phyloP scores from a whole-genome alignment of 53 echinoderm and acorn worm species.

The Holothuria scabra region DNA sequence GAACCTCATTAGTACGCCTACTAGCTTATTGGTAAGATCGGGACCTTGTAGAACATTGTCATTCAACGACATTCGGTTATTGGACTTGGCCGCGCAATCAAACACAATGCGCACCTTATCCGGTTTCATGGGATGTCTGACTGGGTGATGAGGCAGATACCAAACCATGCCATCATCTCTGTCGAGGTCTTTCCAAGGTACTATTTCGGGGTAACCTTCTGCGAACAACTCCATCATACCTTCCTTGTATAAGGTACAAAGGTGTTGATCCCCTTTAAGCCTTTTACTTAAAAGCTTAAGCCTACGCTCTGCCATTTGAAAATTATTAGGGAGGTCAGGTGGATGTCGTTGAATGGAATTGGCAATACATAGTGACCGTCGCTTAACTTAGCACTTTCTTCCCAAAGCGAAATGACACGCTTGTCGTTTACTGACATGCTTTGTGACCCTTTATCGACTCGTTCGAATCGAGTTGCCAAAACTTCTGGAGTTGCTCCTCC shows the following conservation, averaged over 20 bases:
- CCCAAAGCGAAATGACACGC: neutral
- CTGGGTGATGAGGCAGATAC: conserved; percentile 59
- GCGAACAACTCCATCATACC: too few relatives aligned
- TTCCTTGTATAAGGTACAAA: too few relatives aligned
- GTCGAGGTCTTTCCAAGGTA: too few relatives aligned
- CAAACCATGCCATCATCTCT: neutral
- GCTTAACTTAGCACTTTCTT: neutral
- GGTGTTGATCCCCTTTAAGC: neutral
- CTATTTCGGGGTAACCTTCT: too few relatives aligned
- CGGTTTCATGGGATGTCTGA: neutral
- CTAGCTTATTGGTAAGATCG: conserved; percentile 52
- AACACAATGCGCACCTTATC: neutral
- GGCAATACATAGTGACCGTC: neutral
- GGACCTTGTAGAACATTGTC: conserved; percentile 60
- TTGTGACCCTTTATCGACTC: too few relatives aligned
- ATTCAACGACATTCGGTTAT: conserved; percentile 31
- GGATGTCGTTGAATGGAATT: neutral
- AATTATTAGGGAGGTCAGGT: neutral
- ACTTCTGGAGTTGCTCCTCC: too few relatives aligned
- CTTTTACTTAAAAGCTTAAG: neutral
- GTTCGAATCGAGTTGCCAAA: too few relatives aligned
- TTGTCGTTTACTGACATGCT: neutral
- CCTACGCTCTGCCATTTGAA: neutral
- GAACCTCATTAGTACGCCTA: conserved; percentile 51
- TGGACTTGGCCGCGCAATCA: conserved; percentile 6